phyloP scores from a whole-genome alignment of 2,797 vertebrate genomes.

The Pipistrellus pipistrellus region DNA sequence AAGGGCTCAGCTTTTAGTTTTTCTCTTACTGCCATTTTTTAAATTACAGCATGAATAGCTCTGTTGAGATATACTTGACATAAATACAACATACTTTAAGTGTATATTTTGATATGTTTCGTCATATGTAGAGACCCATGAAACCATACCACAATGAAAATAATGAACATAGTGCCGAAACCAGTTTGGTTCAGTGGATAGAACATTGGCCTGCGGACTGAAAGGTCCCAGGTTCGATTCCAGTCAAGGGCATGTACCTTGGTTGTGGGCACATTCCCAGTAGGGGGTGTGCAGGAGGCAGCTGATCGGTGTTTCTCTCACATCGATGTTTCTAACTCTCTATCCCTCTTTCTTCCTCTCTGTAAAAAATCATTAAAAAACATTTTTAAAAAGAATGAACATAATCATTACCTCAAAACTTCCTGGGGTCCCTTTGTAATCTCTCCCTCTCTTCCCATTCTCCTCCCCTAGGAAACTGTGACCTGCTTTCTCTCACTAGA shows the following conservation, averaged over 20 bases:
- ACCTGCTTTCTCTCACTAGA: neutral
- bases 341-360: too few relatives aligned
- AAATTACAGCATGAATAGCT: neutral
- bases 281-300: too few relatives aligned
- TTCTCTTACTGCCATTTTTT: neutral
- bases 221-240: too few relatives aligned
- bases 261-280: too few relatives aligned
- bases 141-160: neutral
- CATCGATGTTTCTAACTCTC: too few relatives aligned
- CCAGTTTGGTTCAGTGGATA: too few relatives aligned
- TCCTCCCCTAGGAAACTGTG: neutral
- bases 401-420: neutral
- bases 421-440: neutral
- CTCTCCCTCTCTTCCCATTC: neutral
- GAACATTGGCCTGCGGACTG: too few relatives aligned
- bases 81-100: neutral
- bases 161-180: neutral
- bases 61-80: neutral
- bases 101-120: neutral
- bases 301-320: too few relatives aligned
- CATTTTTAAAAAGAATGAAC: neutral
- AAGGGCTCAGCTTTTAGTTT: neutral
- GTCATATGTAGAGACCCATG: neutral
- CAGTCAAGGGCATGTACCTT: too few relatives aligned
- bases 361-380: too few relatives aligned